Base-by-base conservation (phyloP, 2,113 vertebrate genomes). In the Entomyzon cyanotis region DNA sequence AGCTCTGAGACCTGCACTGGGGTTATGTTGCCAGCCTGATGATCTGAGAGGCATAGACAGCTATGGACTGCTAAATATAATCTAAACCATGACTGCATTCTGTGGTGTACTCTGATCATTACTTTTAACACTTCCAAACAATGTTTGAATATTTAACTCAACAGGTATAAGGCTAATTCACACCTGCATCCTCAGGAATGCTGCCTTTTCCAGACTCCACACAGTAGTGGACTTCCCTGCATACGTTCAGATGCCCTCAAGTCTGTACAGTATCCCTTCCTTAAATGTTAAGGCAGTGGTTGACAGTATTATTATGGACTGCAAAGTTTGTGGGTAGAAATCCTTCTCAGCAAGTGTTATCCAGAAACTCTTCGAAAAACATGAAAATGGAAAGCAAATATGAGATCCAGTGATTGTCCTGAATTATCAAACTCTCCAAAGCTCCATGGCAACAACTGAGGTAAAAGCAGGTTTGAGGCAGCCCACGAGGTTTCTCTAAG, bases 381-480 rank as follows among this genome's bases (percentile, higher is more conserved):
- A 53, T 76, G 55, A 90, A 92, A 92, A 79, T 84, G 25, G 12
- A 59, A 58, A 76, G 41, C 1, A 7, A 93, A 68, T 60, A 86
- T 46, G 44, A 46, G 37, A 93, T 92, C 71, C 55, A 58, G 28
- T 50, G 50, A 90, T 80, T 88, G 85, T 84, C 82, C 50, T 90
- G 71, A 88, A 73, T 41, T 92, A 79, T 84, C 90, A 90, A 77
- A 91, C 71, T 83, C 76, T 90, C 64, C 64, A 59, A 78, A 93
- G 80, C 86, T 93, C 91, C 83, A 92, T 96, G 83, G 96, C 88
- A 97, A 96, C 92, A 86, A 76, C 37, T 59, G 75, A 90, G 65
- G 89, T 79, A 95, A 85, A 90, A 96, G 84, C 77, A 71, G 50
- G 35, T 95, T 82, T 91, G 58, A 94, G 58, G 37, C 89, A 96